These are phyloP conservation scores for Falco cherrug DNA, from an alignment of 2,797 vertebrate species.

Conservation along the genomic window DNA sequence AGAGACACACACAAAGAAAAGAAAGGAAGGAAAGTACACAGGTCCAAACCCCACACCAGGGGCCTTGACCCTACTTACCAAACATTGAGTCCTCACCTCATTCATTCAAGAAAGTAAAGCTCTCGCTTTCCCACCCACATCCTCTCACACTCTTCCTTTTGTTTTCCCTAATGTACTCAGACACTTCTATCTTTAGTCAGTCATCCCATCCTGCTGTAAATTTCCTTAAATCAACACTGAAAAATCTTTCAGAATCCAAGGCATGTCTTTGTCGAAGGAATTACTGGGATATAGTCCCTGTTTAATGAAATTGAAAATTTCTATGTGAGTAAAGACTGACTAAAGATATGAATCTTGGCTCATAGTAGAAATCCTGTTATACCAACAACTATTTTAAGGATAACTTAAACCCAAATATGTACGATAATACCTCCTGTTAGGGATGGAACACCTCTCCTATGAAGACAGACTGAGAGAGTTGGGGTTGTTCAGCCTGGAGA, in stretches of 20 bases:
- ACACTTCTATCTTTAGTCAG: background rate
- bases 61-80: background rate
- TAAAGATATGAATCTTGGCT: too few species aligned
- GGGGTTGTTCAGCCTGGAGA: too few species aligned
- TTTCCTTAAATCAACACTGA: background rate
- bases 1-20: background rate
- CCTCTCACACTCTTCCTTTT: background rate
- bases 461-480: background rate
- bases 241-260: background rate
- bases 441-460: background rate
- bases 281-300: background rate
- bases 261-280: background rate
- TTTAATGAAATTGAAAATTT: background rate
- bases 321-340: background rate
- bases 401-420: background rate
- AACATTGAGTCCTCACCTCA: background rate
- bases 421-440: background rate
- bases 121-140: rapidly evolving
- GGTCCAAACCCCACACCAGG: background rate
- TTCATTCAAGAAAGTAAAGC: background rate
- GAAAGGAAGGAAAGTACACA: background rate
- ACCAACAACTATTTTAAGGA: background rate
- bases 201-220: background rate
- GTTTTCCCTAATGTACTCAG: background rate
- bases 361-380: background rate